A percentile compares a stretch with the other conserved stretches of the same genome.
Conservation (phyloP, 2,113 vertebrate species). For the Spheniscus mendiculus region DNA sequence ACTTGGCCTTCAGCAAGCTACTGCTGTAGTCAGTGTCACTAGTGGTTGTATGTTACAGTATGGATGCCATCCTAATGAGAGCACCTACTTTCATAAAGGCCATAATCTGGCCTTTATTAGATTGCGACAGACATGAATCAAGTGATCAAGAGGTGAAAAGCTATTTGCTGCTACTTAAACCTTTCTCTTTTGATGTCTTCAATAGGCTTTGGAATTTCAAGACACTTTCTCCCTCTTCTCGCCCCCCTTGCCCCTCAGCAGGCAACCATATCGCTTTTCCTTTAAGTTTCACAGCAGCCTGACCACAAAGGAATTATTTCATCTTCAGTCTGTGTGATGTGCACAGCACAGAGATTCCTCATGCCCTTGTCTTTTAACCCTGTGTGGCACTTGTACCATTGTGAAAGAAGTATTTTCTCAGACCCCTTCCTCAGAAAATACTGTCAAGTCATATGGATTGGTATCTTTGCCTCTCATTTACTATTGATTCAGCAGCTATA, state of each 20-base stretch:
- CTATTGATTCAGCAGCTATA: not conserved
- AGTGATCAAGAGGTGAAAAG: not conserved
- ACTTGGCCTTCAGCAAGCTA: not conserved
- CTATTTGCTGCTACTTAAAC: not conserved
- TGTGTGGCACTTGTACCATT: not conserved
- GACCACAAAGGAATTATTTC: not conserved
- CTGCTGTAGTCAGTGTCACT: not conserved
- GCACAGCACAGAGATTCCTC: not conserved
- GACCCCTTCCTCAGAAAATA: not conserved
- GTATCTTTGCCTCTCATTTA: not conserved
- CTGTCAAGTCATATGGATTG: too few relatives aligned
- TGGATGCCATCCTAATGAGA: not conserved
- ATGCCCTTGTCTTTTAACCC: not conserved
- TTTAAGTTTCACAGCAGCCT: not conserved
- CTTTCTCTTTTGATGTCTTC: not conserved
- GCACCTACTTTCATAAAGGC: not conserved
- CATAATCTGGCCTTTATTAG: not conserved
- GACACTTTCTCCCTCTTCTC: not conserved
- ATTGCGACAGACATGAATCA: not conserved
- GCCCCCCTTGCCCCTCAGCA: not conserved
- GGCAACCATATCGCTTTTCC: not conserved
- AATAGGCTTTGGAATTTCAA: not conserved
- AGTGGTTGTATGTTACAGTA: not conserved
- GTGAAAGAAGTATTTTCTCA: not conserved
- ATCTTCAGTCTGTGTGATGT: not conserved